Conservation (phyloP, 1,140 invertebrate genomes). For the Teleogryllus occipitalis region DNA sequence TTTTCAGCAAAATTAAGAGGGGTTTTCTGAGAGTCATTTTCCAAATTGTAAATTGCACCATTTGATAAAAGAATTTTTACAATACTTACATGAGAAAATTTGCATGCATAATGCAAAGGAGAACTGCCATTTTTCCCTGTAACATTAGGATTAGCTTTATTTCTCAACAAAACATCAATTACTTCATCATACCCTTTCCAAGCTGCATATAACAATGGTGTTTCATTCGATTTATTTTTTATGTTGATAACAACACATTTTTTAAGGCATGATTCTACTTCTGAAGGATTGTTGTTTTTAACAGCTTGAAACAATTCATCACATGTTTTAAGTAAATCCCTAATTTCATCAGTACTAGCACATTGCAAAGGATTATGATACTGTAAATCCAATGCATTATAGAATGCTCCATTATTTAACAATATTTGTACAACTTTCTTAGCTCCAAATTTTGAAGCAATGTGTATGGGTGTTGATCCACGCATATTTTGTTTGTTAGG, state of each 20-base stretch:
- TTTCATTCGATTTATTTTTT: not conserved
- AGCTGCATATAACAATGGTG: not conserved
- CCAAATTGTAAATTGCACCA: not conserved
- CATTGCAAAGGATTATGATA: not conserved
- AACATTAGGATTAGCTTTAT: not conserved
- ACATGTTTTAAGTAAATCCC: not conserved
- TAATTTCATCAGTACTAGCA: not conserved
- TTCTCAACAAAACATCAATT: not conserved
- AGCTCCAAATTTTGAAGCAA: not conserved
- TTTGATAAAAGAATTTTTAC: not conserved
- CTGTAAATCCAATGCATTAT: not conserved
- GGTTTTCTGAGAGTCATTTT: not conserved
- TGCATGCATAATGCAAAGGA: slow-evolving; percentile 26
- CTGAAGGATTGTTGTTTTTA: not conserved
- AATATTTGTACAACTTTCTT: slow-evolving; percentile 12
- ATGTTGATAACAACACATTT: not conserved
- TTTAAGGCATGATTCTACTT: not conserved
- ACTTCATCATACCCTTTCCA: not conserved
- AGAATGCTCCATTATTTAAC: slow-evolving; percentile 14
- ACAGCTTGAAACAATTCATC: not conserved
- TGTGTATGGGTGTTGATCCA: not conserved
- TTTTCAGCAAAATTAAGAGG: not conserved
- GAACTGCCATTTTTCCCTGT: slow-evolving; percentile 8
- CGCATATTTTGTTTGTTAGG: slow-evolving; percentile 10
- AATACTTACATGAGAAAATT: slow-evolving; percentile 7